Base-by-base conservation (phyloP, 2,113 vertebrate genomes). In the Gnathonemus longibarbis region DNA sequence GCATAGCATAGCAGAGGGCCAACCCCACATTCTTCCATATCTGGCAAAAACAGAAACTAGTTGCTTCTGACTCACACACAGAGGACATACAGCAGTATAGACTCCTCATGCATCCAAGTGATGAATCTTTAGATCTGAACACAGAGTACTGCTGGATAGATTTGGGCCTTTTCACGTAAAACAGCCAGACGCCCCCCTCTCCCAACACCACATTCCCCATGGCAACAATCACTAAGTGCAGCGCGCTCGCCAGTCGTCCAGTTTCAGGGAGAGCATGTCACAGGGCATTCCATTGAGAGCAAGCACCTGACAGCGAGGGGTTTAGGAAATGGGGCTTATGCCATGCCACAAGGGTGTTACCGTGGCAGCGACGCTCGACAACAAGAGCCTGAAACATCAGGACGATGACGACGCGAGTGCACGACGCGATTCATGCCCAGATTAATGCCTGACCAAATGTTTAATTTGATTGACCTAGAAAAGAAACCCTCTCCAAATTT, bases 401-500 rank as follows among this genome's bases (percentile, higher is more conserved):
- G 46, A 13, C 7, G 24, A 48, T 7, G 19, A 15, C n/a, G 5
- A 49, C 21, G 62, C 9, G n/a, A 31, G 31, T 17, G 13, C 70
- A 56, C 48, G 15, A 42, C 19, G 24, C 21, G 2, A 53, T 87
- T 87, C 49, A 17, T 17, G 21, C 35, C 49, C 45, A 87, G 31
- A 87, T 31, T 87, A 56, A 87, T 42, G 21, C 31, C 24, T 21
- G 7, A 31, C n/a, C 31, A 53, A 52, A 87, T 87, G 50, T 53
- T 53, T 87, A 53, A 53, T 87, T 87, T 87, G 11, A 87, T 3
- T 87, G 49, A 87, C 85, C 85, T 87, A 53, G 49, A 87, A 87
- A 87, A 35, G 49, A 87, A 50, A 87, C 50, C 74, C 17, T 39
- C 74, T 46, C 42, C 83, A 27, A 87, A 87, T 87, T 87, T 87